These are phyloP conservation scores for Ochropleura leucogaster DNA, from an alignment of 2,888 invertebrate genomes.

Conservation along the genomic window DNA sequence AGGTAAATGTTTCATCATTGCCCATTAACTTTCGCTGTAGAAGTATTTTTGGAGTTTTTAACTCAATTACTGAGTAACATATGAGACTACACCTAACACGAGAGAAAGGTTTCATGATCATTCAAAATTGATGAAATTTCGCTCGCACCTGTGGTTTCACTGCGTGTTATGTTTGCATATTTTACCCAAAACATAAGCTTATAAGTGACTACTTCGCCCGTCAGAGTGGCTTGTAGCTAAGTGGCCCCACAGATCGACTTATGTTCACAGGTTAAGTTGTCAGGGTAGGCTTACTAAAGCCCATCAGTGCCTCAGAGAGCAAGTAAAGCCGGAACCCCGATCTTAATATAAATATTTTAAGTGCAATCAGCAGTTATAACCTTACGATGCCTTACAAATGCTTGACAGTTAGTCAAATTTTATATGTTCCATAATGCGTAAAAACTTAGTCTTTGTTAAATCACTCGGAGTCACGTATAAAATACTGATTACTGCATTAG, in stretches of 20 bases:
- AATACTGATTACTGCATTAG: too few relatives aligned
- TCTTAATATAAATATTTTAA: neutral
- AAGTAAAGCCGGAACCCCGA: neutral
- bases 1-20: neutral
- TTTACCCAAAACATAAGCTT: conserved; percentile 51
- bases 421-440: too few relatives aligned
- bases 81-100: conserved; percentile 31
- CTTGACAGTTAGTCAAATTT: neutral
- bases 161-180: conserved; percentile 63
- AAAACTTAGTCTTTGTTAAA: too few relatives aligned
- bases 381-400: neutral
- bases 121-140: conserved; percentile 64
- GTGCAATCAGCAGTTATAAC: neutral
- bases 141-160: conserved; percentile 62
- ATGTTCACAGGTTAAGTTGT: neutral
- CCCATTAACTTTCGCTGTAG: neutral
- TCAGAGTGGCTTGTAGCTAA: conserved; percentile 17
- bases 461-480: too few relatives aligned
- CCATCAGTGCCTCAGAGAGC: neutral
- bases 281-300: neutral
- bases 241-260: neutral
- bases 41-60: conserved; percentile 18
- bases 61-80: conserved; percentile 20
- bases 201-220: conserved; percentile 27
- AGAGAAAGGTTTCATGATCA: conserved; percentile 52